phyloP scores from a whole-genome alignment of 1,140 invertebrate species.

The Belonocnema kinseyi region DNA sequence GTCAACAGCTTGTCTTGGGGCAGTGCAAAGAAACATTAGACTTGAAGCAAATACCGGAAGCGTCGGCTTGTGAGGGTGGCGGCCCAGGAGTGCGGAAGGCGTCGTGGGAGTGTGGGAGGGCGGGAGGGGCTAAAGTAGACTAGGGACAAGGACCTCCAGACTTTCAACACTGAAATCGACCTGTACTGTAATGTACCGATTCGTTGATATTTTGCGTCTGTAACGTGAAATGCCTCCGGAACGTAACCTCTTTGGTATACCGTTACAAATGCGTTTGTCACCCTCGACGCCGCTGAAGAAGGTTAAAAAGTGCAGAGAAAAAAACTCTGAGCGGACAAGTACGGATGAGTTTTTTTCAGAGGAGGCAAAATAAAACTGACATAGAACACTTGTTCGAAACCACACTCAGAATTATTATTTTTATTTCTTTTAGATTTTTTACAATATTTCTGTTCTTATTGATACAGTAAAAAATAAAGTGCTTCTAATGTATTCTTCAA shows the following conservation, averaged over 20 bases:
- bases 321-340: neutral
- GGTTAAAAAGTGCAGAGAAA: conserved; percentile 16
- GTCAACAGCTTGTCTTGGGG: neutral
- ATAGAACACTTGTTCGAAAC: conserved; percentile 10
- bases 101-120: no score
- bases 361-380: neutral
- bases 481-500: no score
- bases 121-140: neutral
- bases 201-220: conserved; percentile 8
- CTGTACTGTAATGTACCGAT: neutral
- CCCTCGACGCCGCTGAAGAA: neutral
- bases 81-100: no score
- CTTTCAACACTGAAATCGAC: conserved; percentile 5
- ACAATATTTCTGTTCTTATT: no score
- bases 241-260: conserved; percentile 10
- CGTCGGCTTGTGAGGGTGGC: neutral
- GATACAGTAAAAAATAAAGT: no score
- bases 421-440: neutral
- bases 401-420: conserved; percentile 7
- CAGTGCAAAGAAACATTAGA: conserved; percentile 20
- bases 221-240: neutral
- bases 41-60: conserved; percentile 21
- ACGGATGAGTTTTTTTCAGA: neutral
- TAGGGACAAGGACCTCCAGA: neutral
- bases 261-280: conserved; percentile 22